phyloP scores from a whole-genome alignment of 2,888 invertebrate species.

The Ischnura elegans region DNA sequence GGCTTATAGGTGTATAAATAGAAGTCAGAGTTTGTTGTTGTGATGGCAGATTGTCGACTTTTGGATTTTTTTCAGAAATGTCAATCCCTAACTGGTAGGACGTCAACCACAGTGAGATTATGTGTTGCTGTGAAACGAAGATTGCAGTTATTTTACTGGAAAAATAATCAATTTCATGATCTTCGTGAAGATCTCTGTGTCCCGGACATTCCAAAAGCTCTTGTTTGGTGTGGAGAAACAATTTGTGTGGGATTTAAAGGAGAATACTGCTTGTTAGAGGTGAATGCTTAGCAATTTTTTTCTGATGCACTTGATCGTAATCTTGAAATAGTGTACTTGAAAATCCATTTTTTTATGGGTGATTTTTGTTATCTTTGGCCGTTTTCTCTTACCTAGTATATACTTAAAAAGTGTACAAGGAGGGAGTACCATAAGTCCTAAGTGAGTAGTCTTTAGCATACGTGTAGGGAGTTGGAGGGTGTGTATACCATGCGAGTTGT shows the following conservation, averaged over 20 bases:
- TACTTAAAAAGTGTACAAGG: too few relatives aligned
- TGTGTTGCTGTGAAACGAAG: conserved; percentile 93
- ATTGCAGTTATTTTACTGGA: conserved; percentile 93
- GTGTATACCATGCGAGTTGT: too few relatives aligned
- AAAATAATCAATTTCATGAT: conserved; percentile 88
- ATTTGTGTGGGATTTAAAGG: conserved; percentile 92
- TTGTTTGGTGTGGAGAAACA: conserved; percentile 91
- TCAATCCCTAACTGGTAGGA: conserved; percentile 86
- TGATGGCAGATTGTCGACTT: background rate
- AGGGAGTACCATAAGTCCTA: too few relatives aligned
- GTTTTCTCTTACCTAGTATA: too few relatives aligned
- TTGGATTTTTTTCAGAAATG: conserved; percentile 77
- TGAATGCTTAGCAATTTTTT: conserved; percentile 79
- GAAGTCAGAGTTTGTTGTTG: background rate
- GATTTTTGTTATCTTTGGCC: too few relatives aligned
- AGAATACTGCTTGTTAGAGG: conserved; percentile 89
- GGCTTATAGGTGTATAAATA: conserved; percentile 18
- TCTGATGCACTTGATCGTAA: too few relatives aligned
- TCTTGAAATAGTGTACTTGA: too few relatives aligned
- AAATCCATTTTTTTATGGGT: too few relatives aligned
- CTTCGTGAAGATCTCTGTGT: conserved; percentile 86
- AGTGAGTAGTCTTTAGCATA: too few relatives aligned
- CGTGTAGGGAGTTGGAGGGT: too few relatives aligned
- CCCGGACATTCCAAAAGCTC: conserved; percentile 88
- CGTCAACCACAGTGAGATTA: conserved; percentile 88